Evolutionary conservation across 1,140 invertebrate species (phyloP), one percentile per base, ranked within the genome.

Genomic region (Tribolium castaneum): DNA sequence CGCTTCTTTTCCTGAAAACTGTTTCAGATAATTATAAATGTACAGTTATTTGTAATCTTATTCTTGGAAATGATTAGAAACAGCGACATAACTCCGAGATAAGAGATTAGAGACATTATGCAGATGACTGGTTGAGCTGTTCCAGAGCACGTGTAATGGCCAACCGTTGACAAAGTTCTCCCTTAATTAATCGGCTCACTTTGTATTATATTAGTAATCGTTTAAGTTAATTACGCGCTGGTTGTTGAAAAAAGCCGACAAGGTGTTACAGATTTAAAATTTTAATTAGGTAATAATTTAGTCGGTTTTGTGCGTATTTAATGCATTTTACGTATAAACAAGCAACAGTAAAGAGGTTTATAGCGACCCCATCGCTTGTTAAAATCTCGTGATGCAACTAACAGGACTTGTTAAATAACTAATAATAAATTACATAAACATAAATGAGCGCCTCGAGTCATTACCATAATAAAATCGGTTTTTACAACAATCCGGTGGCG

Each of bases 361-460:
- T 59, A 19, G 22, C 14, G 54, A 45, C 19, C n/a, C 54, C 54
- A 25, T 59, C 4, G 22, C n/a, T 14, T 56, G 52, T 59, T 59
- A 59, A 59, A 59, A 59, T 30, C n/a, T 66, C 7, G 6, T 4
- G 59, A 22, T 66, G 45, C 19, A 50, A 16, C n/a, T 71, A 51
- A 72, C 70, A 72, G 70, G 9, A 72, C 45, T 72, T 72, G 70
- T 72, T 50, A 72, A 50, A 72, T 50, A 50, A 54, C 16, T 71
- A 71, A 14, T 72, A 35, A 35, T 66, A 66, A 66, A 66, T 62
- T 62, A 62, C 56, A 62, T 30, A 62, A 62, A 62, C 56, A 56
- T 56, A 56, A 56, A 56, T 56, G 14, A 12, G 10, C 49, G 13
- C 7, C 12, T 3, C 19, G 52, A 56, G 52, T 62, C 14, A 62